Base-by-base conservation (phyloP, 2,888 invertebrate genomes). In the Heliconius hortense region DNA sequence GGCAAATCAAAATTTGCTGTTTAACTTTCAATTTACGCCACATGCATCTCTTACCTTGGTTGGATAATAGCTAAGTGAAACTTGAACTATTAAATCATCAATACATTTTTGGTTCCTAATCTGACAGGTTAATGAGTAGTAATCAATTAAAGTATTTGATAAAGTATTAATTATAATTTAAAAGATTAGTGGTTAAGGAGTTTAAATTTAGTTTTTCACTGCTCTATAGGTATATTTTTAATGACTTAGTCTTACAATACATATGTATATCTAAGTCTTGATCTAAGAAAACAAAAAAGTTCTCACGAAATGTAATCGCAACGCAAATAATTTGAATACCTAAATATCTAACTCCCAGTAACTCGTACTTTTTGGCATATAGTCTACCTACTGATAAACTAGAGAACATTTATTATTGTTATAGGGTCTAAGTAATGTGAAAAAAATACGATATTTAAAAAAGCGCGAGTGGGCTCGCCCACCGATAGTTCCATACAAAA, bases 11-110 rank as follows among this genome's bases (percentile, higher is more conserved):
- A 78, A 75, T 76, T 74, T 53, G 69, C 66, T 75, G 75, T 67
- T 74, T 76, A 62, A 74, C 73, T 67, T 76, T 73, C 60, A 73
- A 62, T 60, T 80, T 78, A 73, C 77, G 76, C 74, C 77, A 80
- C 48, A n/a, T 43, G 15, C 4, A 13, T 13, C 13, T 43, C 43
- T 43, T 43, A 15, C 15, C 63, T 75, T 73, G 76, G 73, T 78
- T 76, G 67, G 64, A 74, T 78, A 75, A 75, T 75, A 56, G 53
- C 63, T 24, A 28, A 72, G 67, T 43, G 10, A 13, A 43, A 76
- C 59, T 69, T 66, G 71, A 64, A 67, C 73, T 75, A 78, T 78
- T 76, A 75, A 71, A 75, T 67, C 74, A 74, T 72, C 78, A 74
- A 74, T 77, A 71, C 48, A 39, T 71, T 67, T 72, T 73, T 66